Evolutionary conservation across 2,888 invertebrate genomes (phyloP).

Genomic region (Yponomeuta plumbellus): DNA sequence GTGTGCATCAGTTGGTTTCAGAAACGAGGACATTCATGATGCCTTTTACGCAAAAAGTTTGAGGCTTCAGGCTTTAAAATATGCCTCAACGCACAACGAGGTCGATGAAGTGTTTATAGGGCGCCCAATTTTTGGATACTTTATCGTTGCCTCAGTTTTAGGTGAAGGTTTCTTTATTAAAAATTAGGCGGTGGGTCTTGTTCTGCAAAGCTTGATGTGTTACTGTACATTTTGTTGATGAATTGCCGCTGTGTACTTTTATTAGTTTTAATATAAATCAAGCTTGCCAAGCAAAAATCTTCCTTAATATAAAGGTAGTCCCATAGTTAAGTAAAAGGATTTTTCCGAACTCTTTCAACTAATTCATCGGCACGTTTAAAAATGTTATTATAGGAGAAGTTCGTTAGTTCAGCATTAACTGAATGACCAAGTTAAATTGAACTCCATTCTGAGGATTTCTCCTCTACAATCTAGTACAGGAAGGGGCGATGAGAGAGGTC

Average conservation of each 20-base stretch:
- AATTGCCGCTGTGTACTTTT: too few species aligned
- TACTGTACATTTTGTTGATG: neutral
- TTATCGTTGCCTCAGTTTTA: neutral
- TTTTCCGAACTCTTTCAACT: slow-evolving; percentile 2
- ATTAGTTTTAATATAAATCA: too few species aligned
- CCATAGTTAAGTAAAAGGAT: neutral
- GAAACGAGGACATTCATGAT: neutral
- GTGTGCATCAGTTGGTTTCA: neutral
- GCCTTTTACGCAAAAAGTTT: slow-evolving; percentile 7
- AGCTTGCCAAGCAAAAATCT: too few species aligned
- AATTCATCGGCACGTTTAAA: slow-evolving; percentile 13
- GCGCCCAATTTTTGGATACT: neutral
- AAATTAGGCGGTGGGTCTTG: neutral
- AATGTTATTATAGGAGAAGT: slow-evolving; percentile 8
- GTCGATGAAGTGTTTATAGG: slow-evolving; percentile 11
- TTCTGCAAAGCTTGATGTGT: neutral
- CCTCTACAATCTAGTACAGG: neutral
- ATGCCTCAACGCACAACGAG: neutral
- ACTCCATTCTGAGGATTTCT: neutral
- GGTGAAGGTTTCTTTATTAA: slow-evolving; percentile 7
- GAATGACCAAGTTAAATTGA: neutral
- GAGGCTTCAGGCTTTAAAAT: neutral
- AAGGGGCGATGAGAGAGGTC: neutral
- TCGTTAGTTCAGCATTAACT: slow-evolving; percentile 12
- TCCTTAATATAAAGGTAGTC: too few species aligned